These are phyloP conservation scores for Malurus elegans DNA, from an alignment of 2,113 vertebrate species.

Conservation along the genomic window DNA sequence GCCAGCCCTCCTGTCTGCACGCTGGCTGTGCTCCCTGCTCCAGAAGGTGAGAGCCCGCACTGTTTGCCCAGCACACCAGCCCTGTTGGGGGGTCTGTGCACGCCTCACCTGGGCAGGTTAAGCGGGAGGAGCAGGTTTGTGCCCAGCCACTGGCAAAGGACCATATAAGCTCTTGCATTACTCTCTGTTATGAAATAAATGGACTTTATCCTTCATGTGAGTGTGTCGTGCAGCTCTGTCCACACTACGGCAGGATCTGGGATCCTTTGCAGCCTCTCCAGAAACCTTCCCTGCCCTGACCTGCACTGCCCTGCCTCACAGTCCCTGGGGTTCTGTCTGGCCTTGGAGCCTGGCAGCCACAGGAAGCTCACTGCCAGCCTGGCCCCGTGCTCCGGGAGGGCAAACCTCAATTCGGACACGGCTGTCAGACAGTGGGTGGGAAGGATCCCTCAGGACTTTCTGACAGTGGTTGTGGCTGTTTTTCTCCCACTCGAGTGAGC, in stretches of 20 bases:
- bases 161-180: background rate
- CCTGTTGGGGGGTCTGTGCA: background rate
- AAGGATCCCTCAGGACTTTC: background rate
- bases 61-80: rapidly evolving
- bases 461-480: rapidly evolving
- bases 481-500: rapidly evolving
- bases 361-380: background rate
- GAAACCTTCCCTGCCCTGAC: background rate
- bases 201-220: background rate
- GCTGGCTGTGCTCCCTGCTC: rapidly evolving
- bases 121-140: rapidly evolving
- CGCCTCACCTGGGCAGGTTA: background rate
- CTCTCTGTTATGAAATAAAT: slow-evolving; percentile 41
- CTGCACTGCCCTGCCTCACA: background rate
- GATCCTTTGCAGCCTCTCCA: background rate
- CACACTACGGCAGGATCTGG: rapidly evolving
- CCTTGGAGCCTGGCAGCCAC: rapidly evolving
- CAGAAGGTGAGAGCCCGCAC: background rate
- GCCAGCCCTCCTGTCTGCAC: background rate
- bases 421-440: background rate
- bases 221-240: rapidly evolving
- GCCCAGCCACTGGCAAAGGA: background rate
- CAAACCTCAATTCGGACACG: background rate
- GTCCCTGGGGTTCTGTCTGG: background rate
- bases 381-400: rapidly evolving